Evolutionary conservation across 1,140 invertebrate species (phyloP).

Genomic region (Penaeus vannamei): DNA sequence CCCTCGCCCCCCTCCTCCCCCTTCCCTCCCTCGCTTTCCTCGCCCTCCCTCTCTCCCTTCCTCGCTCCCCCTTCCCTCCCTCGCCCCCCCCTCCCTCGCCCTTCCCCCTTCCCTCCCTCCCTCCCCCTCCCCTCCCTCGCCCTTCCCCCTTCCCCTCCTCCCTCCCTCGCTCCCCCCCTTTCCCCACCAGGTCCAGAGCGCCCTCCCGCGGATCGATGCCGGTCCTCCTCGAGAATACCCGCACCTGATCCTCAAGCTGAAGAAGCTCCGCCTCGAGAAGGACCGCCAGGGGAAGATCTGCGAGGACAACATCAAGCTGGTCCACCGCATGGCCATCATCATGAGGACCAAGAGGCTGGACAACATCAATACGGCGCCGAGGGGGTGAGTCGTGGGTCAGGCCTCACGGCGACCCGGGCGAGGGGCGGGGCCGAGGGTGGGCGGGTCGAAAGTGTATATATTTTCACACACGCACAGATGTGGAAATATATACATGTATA

Average conservation of each 20-base stretch:
- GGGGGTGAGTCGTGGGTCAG: conserved; percentile 23
- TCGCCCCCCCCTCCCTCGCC: background rate
- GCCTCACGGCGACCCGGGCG: background rate
- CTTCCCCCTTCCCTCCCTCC: too few relatives aligned
- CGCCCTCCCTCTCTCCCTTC: background rate
- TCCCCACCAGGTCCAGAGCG: conserved; percentile 56
- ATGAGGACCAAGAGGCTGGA: conserved; percentile 65
- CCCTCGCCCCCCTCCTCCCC: background rate
- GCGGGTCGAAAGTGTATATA: background rate
- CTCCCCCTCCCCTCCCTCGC: background rate
- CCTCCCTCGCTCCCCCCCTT: background rate
- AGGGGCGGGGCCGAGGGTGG: background rate
- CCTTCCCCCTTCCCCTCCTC: background rate
- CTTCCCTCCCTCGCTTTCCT: too few relatives aligned
- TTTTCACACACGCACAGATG: too few relatives aligned
- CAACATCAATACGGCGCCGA: conserved; percentile 55
- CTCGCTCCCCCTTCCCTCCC: background rate
- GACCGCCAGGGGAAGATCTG: conserved; percentile 63
- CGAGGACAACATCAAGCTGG: conserved; percentile 65
- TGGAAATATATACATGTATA: too few relatives aligned
- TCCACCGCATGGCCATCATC: conserved; percentile 66
- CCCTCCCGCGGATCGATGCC: conserved; percentile 62
- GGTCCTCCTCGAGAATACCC: conserved; percentile 58
- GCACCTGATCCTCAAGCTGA: conserved; percentile 63
- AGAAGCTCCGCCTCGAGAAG: conserved; percentile 59